Evolutionary conservation across 2,797 vertebrate species (phyloP), one percentile per base, ranked within the genome.

Genomic region (Halcyon smyrnensis): DNA sequence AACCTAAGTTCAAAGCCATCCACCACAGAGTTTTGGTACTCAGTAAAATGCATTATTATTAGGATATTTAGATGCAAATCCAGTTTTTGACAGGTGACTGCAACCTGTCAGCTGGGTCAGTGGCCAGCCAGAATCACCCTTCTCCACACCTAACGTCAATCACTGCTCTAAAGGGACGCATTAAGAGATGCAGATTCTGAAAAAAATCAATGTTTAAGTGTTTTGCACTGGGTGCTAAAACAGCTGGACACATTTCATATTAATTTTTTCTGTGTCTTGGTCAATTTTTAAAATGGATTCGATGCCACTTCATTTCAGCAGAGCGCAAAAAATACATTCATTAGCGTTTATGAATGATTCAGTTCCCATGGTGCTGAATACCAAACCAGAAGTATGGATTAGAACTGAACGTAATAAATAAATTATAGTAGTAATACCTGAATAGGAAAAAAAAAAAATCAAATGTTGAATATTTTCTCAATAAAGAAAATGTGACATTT

Each of bases 281-380:
- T 84, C 90, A 87, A 62, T 92, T 91, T 85, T 90, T 65, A 8
- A 84, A 89, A 87, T 64, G 69, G 82, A 85, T 89, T 92, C 76
- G 48, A 85, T 75, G 71, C 41, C 92, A 89, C 91, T 96, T 94
- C 82, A 74, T 89, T 94, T 94, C 84, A 84, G 65, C 50, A 57
- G 67, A 92, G 89, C 30, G 17, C 79, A 95, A 85, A 85, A 90
- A 84, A 77, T 48, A 89, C 63, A 67, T 90, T 97, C 87, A 93
- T 94, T 90, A 96, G 89, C n/a, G 48, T 53, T 70, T 93, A 83
- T 87, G 59, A 96, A 90, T 92, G 90, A 94, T 90, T 96, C 93
- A 93, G 68, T 73, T 89, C 87, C 89, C 75, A 45, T 12, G 19
- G 74, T 69, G 80, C 70, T 93, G 90, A 89, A 93, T 90, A 92